Base-by-base conservation (phyloP, 1,140 invertebrate species). In the Nasonia giraulti region DNA sequence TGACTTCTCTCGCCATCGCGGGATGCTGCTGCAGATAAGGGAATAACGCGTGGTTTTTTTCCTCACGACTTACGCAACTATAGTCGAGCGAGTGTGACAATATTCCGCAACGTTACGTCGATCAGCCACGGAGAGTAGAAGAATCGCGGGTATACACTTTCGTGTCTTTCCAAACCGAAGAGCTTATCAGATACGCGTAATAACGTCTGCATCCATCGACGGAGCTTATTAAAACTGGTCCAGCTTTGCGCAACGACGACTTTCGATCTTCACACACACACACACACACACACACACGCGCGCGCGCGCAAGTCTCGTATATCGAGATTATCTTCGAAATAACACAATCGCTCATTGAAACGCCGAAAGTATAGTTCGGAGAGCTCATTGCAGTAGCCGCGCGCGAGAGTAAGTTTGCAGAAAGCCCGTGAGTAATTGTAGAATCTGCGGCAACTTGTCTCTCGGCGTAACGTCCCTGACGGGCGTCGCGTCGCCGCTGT, bases 391-490 rank as follows among this genome's bases (percentile, higher is more conserved):
- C 47, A 62, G 5, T 20, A 4, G 76, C 62, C 1, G 76, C 23
- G 20, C 40, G 44, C 62, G 83, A 77, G 86, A 92, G 88, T 92
- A 88, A 92, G 92, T 92, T 91, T 88, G 91, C 91, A 92, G 84
- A 89, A 89, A 75, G 77, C 74, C 44, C 80, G 76, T 88, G 92
- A 92, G 91, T 92, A 92, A 92, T 92, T 92, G 92, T 91, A 92
- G 91, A 91, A 92, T 92, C 92, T 91, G 79, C 81, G 74, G 74
- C 76, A 75, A 87, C 12, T n/a, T 62, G 55, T 62, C 55, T 62
- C 55, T 62, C 55, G 17, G 14, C 17, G 55, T 20, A 62, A 62
- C 5, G 55, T 62, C 55, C 55, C 89, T 89, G 83, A 87, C 82
- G 87, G 82, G 89, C 87, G 84, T 81, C 71, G 88, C 62, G 69